Percentiles rank a stretch among this genome's conserved stretches.
phyloP scores from a whole-genome alignment of 37 sponge, comb jelly and placozoan species.

The Theonella swinhoei region DNA sequence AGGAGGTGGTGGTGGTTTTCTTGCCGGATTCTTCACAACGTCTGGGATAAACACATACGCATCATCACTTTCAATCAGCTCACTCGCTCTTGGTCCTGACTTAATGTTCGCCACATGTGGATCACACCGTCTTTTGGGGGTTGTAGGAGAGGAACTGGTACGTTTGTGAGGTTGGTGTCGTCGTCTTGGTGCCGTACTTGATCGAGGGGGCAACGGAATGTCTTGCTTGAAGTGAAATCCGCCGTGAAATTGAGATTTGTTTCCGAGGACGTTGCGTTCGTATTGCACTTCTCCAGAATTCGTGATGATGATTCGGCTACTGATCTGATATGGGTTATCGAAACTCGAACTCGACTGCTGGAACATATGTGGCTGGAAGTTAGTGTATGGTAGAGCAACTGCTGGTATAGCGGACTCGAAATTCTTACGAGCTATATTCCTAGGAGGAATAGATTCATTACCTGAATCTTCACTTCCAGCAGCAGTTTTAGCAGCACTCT shows the following conservation, averaged over 20 bases:
- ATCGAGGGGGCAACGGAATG: conserved; percentile 36
- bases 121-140: neutral
- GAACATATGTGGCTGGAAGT: conserved; percentile 20
- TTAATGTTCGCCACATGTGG: neutral
- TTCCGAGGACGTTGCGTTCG: conserved; percentile 38
- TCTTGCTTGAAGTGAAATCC: conserved; percentile 14
- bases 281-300: conserved; percentile 36
- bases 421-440: conserved; percentile 17
- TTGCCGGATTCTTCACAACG: neutral
- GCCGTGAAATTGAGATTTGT: neutral
- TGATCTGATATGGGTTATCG: conserved; percentile 46
- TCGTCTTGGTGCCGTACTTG: neutral
- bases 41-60: neutral
- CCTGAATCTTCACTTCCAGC: neutral
- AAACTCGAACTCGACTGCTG: neutral
- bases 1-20: neutral
- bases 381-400: neutral
- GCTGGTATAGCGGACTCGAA: conserved; percentile 29
- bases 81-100: neutral
- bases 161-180: neutral
- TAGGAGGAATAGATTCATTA: conserved; percentile 17
- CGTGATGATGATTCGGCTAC: conserved; percentile 40
- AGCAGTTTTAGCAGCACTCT: neutral
- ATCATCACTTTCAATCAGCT: neutral
- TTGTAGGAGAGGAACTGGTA: neutral